Base-by-base conservation (phyloP, 2,113 vertebrate genomes). In the Oriolus oriolus region DNA sequence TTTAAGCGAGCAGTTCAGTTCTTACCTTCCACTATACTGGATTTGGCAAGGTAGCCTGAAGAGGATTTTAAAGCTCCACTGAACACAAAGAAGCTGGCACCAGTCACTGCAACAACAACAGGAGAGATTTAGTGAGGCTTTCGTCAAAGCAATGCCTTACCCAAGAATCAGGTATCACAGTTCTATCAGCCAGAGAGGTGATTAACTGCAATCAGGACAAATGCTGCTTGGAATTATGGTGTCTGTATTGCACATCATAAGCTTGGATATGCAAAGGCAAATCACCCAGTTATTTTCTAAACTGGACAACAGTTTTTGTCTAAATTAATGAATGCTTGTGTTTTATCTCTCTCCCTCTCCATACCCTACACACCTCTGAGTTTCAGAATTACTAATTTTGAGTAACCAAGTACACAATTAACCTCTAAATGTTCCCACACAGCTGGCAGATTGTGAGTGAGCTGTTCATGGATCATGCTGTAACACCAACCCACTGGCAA, bases 11-110 rank as follows among this genome's bases (percentile, higher is more conserved):
- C 33, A 68, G 66, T 44, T 95, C 52, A 45, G 61, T 81, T 88
- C 98, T 98, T 98, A 99, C 99, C 99, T 99, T 99, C 99, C 35
- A 99, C 99, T 41, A 99, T 99, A 97, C 99, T 99, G 96, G 99
- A 99, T 97, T 99, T 99, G 95, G 99, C 99, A 89, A 99, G 98
- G 97, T 98, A 99, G 84, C 99, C 99, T 11, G 99, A 99, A 68
- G 99, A 99, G 65, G 99, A 97, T 97, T 99, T 99, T 97, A 99
- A 97, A 96, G 99, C 99, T 18, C 99, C 99, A 53, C 99, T 99
- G 98, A 99, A 99, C 95, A 99, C 99, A 96, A 99, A 99, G 98
- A 99, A 99, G 96, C 99, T 99, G 97, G 99, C 99, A 91, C 99
- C 99, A 57, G 99, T 99, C 89, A 99, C 99, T 99, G 97, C 71